Percentiles rank a stretch among this genome's conserved stretches.
These are phyloP conservation scores for Lethenteron camtschaticum DNA, from an alignment of 2,113 vertebrate species.

Conservation along the genomic window DNA sequence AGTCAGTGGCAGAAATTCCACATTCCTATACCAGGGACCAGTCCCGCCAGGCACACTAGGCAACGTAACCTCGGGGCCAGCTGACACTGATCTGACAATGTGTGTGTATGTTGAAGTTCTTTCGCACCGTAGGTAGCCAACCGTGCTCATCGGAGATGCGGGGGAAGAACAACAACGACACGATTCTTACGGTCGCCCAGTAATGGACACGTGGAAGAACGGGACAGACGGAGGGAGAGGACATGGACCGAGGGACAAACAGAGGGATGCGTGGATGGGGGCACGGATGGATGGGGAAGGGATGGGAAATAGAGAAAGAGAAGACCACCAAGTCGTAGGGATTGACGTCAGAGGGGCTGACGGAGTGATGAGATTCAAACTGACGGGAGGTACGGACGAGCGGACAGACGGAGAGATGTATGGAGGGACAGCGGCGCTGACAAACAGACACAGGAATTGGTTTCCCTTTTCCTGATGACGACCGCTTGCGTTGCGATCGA, in stretches of 20 bases:
- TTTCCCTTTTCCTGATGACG: too few species aligned
- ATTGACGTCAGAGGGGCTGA: neutral
- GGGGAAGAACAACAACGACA: neutral
- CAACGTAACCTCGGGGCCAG: too few species aligned
- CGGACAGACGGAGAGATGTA: too few species aligned
- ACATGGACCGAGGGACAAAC: too few species aligned
- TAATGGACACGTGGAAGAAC: neutral
- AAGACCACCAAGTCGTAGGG: fast-evolving
- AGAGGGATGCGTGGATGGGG: neutral
- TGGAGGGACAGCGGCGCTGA: neutral
- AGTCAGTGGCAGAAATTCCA: too few species aligned
- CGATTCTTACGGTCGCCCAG: neutral
- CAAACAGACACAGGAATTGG: neutral
- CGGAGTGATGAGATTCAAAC: neutral
- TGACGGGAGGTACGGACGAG: neutral
- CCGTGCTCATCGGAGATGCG: neutral
- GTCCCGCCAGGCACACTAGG: too few species aligned
- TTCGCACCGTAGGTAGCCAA: neutral
- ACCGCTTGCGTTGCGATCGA: too few species aligned
- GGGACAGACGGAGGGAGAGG: neutral
- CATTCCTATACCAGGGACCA: too few species aligned
- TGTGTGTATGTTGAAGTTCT: too few species aligned
- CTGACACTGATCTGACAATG: too few species aligned
- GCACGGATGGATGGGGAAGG: constrained; percentile 4
- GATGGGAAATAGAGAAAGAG: constrained; percentile 12